A percentile compares a stretch with the other conserved stretches of the same genome.
Conservation (phyloP, 1,140 invertebrate species). For the Acyrthosiphon pisum region DNA sequence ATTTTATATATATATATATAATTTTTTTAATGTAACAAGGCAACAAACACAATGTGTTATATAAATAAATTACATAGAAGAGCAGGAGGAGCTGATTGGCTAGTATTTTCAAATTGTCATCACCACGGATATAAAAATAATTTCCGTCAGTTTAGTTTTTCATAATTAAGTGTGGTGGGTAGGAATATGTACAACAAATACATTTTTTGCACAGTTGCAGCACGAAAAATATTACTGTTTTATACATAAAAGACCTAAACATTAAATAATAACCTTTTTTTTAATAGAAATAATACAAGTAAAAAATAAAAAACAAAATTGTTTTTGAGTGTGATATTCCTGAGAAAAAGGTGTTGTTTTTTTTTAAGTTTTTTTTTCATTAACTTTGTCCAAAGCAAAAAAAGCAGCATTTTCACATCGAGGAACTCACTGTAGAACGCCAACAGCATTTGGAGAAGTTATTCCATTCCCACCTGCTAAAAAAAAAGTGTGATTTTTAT, state of each 20-base stretch:
- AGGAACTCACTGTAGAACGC: conserved; percentile 55
- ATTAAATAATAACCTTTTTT: conserved; percentile 57
- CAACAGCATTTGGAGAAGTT: conserved; percentile 54
- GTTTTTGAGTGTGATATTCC: conserved; percentile 54
- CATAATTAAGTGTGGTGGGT: neutral
- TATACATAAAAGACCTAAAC: conserved; percentile 56
- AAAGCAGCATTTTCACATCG: conserved; percentile 28
- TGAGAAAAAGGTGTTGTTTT: conserved; percentile 53
- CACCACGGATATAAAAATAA: neutral
- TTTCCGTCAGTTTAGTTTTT: conserved; percentile 7
- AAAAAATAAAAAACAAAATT: conserved; percentile 55
- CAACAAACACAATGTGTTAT: conserved; percentile 54
- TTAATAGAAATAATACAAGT: conserved; percentile 57
- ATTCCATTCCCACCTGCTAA: conserved; percentile 50
- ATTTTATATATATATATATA: conserved; percentile 22
- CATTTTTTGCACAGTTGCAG: conserved; percentile 16
- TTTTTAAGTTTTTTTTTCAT: conserved; percentile 27
- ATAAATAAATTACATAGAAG: conserved; percentile 54
- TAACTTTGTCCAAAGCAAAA: conserved; percentile 54
- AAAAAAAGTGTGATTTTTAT: conserved; percentile 3
- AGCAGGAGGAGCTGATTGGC: conserved; percentile 28
- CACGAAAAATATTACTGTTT: conserved; percentile 42
- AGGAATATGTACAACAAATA: conserved; percentile 43
- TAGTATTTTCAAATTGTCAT: conserved; percentile 45
- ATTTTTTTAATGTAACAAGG: conserved; percentile 55